phyloP scores from a whole-genome alignment of 2,888 invertebrate species.

The Sclerodermus sp. region DNA sequence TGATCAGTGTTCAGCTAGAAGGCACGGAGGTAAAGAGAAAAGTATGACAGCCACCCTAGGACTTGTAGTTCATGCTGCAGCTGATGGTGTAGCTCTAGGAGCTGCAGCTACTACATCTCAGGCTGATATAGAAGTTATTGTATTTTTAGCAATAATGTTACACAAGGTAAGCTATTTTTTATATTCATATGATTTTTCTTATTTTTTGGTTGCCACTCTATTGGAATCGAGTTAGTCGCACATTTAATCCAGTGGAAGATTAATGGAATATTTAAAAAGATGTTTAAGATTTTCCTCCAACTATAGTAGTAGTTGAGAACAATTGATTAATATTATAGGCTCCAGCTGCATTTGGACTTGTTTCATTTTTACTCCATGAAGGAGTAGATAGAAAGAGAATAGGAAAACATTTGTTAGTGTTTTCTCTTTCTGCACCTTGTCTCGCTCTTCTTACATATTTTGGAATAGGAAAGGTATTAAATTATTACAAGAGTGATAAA shows the following conservation, averaged over 20 bases:
- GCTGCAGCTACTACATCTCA: conserved; percentile 96
- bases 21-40: conserved; percentile 67
- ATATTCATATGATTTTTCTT: neutral
- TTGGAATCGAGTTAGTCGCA: too few relatives aligned
- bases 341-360: conserved; percentile 97
- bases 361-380: conserved; percentile 95
- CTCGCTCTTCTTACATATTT: conserved; percentile 90
- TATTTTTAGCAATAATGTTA: conserved; percentile 97
- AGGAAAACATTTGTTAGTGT: conserved; percentile 85
- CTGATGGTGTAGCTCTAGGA: conserved; percentile 97
- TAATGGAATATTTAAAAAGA: neutral
- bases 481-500: too few relatives aligned
- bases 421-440: conserved; percentile 90
- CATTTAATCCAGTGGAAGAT: neutral
- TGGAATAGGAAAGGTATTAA: conserved; percentile 80
- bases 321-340: conserved; percentile 63
- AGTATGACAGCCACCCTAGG: conserved; percentile 95
- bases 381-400: conserved; percentile 89
- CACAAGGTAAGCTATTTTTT: conserved; percentile 72
- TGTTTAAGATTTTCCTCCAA: neutral
- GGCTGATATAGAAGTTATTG: conserved; percentile 94
- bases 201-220: too few relatives aligned
- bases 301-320: neutral
- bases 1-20: conserved; percentile 75
- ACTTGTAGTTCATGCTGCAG: conserved; percentile 97